Evolutionary conservation across 2,797 vertebrate genomes (phyloP).

Genomic region (Apogon hyalosoma): DNA sequence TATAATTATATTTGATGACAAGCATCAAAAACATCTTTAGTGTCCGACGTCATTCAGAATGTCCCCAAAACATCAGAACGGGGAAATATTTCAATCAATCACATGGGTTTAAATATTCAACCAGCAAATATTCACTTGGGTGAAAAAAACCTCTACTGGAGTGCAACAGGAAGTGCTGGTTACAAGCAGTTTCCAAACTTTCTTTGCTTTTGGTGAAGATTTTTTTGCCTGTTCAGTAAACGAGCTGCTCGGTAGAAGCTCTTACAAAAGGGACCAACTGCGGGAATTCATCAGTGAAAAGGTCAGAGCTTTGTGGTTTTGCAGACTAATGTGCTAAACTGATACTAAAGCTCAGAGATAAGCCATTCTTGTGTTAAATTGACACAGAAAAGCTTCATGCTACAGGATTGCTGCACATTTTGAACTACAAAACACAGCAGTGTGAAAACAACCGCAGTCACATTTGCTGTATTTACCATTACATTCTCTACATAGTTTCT

Average conservation of each 20-base stretch:
- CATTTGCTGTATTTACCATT: constrained; percentile 33
- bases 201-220: too few species aligned
- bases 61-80: constrained; percentile 39
- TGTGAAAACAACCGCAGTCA: constrained; percentile 34
- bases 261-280: constrained; percentile 1
- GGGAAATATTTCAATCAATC: constrained; percentile 44
- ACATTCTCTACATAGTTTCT: constrained; percentile 51
- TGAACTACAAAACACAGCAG: constrained; percentile 21
- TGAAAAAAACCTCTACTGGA: constrained; percentile 1
- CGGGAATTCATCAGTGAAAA: constrained; percentile 16
- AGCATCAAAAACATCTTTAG: constrained; percentile 30
- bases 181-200: neutral
- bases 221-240: neutral
- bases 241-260: constrained; percentile 6
- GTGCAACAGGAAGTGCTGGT: constrained; percentile 14
- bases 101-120: constrained; percentile 37
- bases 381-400: constrained; percentile 35
- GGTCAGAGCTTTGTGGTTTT: constrained; percentile 14
- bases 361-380: constrained; percentile 13
- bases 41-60: constrained; percentile 38
- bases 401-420: constrained; percentile 40
- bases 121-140: constrained; percentile 22
- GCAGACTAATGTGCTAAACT: neutral
- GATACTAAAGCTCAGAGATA: constrained; percentile 12
- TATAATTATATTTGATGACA: constrained; percentile 19